Base-by-base conservation (phyloP, 2,113 vertebrate species). In the Lycaon pictus region DNA sequence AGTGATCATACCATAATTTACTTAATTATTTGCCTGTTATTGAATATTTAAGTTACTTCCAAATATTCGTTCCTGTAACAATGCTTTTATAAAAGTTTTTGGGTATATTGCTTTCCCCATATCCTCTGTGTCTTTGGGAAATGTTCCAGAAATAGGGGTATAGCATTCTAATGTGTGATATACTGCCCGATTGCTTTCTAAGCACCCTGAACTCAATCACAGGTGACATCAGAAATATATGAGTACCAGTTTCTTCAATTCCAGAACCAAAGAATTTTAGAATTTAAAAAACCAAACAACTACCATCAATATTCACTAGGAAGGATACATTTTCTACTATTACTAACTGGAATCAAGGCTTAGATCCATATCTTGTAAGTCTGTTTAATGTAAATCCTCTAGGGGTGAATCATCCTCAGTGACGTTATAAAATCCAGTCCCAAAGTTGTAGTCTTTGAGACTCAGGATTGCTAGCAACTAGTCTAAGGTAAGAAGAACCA, bases 61-160 rank as follows among this genome's bases (percentile, higher is more conserved):
- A 96, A 89, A 79, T 87, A 77, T 0, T 32, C 81, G 53, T 77
- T 88, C 88, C 81, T 71, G 16, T 69, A 88, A 90, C 60, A 55
- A 83, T 48, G 91, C 9, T 94, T 92, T 76, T 51, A 95, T n/a
- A 25, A 74, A 83, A 84, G 51, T n/a, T 69, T 90, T 82, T 48
- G 3, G 91, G 51, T 79, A 19, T 60, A 17, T 15, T 32, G 51
- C 11, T 93, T 86, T 95, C 93, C 48, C 53, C 77, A 15, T 67
- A 60, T 72, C 77, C 32, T 94, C 92, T 55, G 63, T 62, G 5
- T 35, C 80, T 95, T 51, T 58, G 53, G 77, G 37, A 94, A 84
- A 95, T 72, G 35, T 72, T 56, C 84, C 51, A 53, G 43, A 88
- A 91, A 35, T 74, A 16, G 29, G 53, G 16, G 20, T 20, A 67